phyloP scores from a whole-genome alignment of 2,888 invertebrate species.

The Stenoptilia bipunctidactyla region DNA sequence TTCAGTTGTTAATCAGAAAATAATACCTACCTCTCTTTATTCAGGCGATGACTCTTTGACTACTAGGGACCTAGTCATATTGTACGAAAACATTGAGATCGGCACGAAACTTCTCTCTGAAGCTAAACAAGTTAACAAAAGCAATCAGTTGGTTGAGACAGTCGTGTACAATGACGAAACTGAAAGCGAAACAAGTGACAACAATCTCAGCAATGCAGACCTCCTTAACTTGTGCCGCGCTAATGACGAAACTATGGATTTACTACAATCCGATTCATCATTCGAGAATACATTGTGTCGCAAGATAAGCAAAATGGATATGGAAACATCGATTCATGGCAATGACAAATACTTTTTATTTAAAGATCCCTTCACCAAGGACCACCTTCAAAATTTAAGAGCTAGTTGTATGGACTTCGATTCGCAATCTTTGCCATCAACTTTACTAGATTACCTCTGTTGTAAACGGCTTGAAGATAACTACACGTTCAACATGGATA shows the following conservation, averaged over 20 bases:
- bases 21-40: no score
- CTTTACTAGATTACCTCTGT: conserved; percentile 49
- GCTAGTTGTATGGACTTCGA: conserved; percentile 23
- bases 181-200: conserved; percentile 41
- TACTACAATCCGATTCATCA: conserved; percentile 31
- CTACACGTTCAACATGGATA: conserved; percentile 57
- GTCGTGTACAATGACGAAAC: conserved; percentile 47
- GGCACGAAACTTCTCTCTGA: conserved; percentile 34
- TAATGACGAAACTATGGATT: conserved; percentile 43
- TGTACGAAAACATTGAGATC: conserved; percentile 53
- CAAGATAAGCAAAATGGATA: conserved; percentile 38
- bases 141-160: conserved; percentile 51
- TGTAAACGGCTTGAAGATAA: conserved; percentile 50
- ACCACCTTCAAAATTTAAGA: conserved; percentile 33
- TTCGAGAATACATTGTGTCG: conserved; percentile 39
- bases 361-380: conserved; percentile 36
- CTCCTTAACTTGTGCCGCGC: conserved; percentile 29
- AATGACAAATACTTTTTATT: conserved; percentile 34
- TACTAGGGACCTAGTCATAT: conserved; percentile 42
- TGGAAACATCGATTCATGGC: conserved; percentile 27
- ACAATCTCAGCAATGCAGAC: conserved; percentile 35
- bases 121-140: conserved; percentile 23
- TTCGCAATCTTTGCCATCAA: conserved; percentile 31
- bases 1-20: no score
- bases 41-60: conserved; percentile 31